These are phyloP conservation scores for Hydrozoanthus tunicans DNA, from an alignment of 64 coral and sea anemone species.

Conservation along the genomic window DNA sequence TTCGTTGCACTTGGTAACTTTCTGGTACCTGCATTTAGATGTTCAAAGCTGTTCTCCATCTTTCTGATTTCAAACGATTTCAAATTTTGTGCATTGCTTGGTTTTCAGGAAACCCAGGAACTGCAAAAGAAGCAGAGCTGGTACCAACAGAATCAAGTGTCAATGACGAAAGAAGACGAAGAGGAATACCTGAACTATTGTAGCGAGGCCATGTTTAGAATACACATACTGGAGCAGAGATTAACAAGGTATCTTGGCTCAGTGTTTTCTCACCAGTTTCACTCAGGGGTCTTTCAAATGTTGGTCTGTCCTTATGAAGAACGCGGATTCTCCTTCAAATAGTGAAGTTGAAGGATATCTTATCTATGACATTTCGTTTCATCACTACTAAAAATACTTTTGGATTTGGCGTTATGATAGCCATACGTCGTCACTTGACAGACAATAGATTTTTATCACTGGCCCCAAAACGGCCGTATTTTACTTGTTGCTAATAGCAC, in stretches of 20 bases:
- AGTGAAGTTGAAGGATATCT: too few species aligned
- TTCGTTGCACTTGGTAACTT: too few species aligned
- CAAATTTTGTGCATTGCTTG: not conserved
- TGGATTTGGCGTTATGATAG: too few species aligned
- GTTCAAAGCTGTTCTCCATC: not conserved
- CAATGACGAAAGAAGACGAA: slow-evolving; percentile 98
- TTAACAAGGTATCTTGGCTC: slow-evolving; percentile 73
- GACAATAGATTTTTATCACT: too few species aligned
- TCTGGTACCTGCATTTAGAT: too few species aligned
- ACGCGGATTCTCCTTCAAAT: not conserved
- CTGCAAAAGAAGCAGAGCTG: slow-evolving; percentile 94
- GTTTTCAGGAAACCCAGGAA: slow-evolving; percentile 91
- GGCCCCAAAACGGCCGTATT: too few species aligned
- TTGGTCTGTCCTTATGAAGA: not conserved
- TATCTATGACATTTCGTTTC: too few species aligned
- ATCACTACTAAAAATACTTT: too few species aligned
- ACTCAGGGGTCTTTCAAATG: not conserved
- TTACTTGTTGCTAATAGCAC: too few species aligned
- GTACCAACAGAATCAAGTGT: slow-evolving; percentile 99
- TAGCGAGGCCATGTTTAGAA: slow-evolving; percentile 99
- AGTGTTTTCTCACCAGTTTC: not conserved
- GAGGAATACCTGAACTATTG: slow-evolving; percentile 99
- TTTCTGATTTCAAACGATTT: too few species aligned
- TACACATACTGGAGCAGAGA: slow-evolving; percentile 95
- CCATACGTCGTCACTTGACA: too few species aligned